Base-by-base conservation (phyloP, 2,113 vertebrate species). In the Oncorhynchus tshawytscha region DNA sequence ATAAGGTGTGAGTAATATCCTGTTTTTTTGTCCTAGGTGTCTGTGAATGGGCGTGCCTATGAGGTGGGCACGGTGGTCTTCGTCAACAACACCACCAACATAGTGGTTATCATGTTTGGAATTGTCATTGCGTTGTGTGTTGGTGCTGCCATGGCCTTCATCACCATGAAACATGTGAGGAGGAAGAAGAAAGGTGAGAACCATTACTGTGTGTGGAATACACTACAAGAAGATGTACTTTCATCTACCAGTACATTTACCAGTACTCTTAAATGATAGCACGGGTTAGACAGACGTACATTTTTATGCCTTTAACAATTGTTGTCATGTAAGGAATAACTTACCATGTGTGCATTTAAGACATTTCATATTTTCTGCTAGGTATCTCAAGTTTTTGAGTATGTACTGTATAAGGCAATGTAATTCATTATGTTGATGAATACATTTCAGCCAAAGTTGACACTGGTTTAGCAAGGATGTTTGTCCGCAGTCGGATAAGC, bases 11-110 rank as follows among this genome's bases (percentile, higher is more conserved):
- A 66, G 25, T 5, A 11, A 66, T 15, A 16, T 27, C 24, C 48
- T 39, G 9, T 13, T 3, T 59, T 34, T 25, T 20, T 15, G 1
- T 62, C 59, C 4, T 57, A 94, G 93, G 90, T 94, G 75, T 84
- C 11, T 45, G 91, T 98, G 54, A 96, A 97, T 1, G 87, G 88
- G 0, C 76, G 78, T 0, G 90, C 74, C 7, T 89, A 82, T 13
- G n/a, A 78, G 0, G 85, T 97, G 82, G 96, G 95, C n/a, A 89
- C 25, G 2, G 96, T 99, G n/a, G 74, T 92, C 16, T 67, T 86
- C 0, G 20, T 75, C 0, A 65, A 84, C 80, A 74, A 88, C 62
- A 3, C 74, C 11, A 82, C 83, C 24, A 12, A 88, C 5, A 88
- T 91, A 0, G 81, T 87, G 67, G 93, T 86, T 13, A 93, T 93